These are phyloP conservation scores for Muscicapa striata DNA, from an alignment of 2,797 vertebrate species.

Conservation along the genomic window DNA sequence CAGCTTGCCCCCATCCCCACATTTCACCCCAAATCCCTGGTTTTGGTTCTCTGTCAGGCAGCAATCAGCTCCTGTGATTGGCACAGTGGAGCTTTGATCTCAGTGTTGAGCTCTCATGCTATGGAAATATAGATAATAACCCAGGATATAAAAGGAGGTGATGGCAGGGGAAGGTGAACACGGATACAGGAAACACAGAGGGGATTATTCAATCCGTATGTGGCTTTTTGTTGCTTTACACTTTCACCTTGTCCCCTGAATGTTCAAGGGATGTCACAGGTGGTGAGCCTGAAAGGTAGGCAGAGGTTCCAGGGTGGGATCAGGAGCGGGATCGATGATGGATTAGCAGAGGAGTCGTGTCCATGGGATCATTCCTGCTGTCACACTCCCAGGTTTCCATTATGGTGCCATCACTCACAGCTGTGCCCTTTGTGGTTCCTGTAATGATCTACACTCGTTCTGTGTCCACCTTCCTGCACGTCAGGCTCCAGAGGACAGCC, in stretches of 20 bases:
- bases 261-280: background rate
- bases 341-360: background rate
- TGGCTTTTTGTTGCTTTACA: background rate
- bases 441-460: background rate
- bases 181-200: background rate
- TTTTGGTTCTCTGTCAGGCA: background rate
- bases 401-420: background rate
- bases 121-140: background rate
- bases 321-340: background rate
- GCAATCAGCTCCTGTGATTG: background rate
- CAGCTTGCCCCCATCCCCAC: rapidly evolving
- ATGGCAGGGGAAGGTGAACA: background rate
- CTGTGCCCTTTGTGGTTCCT: constrained; percentile 7
- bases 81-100: background rate
- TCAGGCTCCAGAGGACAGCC: background rate
- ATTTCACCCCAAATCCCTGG: background rate
- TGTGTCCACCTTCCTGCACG: background rate
- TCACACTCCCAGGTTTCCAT: background rate
- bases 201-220: rapidly evolving
- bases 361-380: background rate
- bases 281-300: background rate
- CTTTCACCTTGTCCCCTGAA: background rate
- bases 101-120: background rate
- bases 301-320: background rate
- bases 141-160: background rate